Evolutionary conservation across 2,113 vertebrate genomes (phyloP).

Genomic region (Esox niger): DNA sequence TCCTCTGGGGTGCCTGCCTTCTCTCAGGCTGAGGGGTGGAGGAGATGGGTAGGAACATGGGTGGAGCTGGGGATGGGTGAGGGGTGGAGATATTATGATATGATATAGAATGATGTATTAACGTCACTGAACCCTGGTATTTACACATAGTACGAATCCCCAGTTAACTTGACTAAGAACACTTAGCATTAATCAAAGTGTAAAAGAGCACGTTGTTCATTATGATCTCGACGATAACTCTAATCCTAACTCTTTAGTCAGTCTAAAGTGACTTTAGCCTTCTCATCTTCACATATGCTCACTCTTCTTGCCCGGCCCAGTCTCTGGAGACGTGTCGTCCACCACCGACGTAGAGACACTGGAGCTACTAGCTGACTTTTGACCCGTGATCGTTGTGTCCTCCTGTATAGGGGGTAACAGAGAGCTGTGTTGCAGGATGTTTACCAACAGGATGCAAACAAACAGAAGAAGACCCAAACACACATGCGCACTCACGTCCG

Average conservation of each 20-base stretch:
- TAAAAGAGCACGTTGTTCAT: background rate
- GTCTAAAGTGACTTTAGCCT: too few species aligned
- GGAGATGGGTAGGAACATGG: slow-evolving; percentile 94
- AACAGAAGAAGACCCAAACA: background rate
- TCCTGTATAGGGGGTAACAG: slow-evolving; percentile 70
- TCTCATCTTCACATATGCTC: slow-evolving; percentile 54
- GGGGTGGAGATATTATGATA: background rate
- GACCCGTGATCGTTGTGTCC: slow-evolving; percentile 69
- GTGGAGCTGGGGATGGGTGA: slow-evolving; percentile 75
- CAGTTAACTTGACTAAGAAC: background rate
- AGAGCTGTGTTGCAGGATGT: background rate
- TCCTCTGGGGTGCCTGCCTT: slow-evolving; percentile 84
- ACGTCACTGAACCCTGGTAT: too few species aligned
- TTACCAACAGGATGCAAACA: background rate
- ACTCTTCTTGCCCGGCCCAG: slow-evolving; percentile 83
- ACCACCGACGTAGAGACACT: slow-evolving; percentile 82
- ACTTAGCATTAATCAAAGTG: too few species aligned
- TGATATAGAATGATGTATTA: background rate
- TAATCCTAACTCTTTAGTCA: too few species aligned
- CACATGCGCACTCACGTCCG: slow-evolving; percentile 79
- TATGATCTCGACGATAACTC: too few species aligned
- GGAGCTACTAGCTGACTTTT: slow-evolving; percentile 83
- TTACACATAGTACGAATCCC: too few species aligned
- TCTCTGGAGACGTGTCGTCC: slow-evolving; percentile 84
- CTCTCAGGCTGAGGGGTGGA: slow-evolving; percentile 97